Evolutionary conservation across 2,888 invertebrate genomes (phyloP), one percentile per base, ranked within the genome.

Genomic region (Diabrotica balteata): DNA sequence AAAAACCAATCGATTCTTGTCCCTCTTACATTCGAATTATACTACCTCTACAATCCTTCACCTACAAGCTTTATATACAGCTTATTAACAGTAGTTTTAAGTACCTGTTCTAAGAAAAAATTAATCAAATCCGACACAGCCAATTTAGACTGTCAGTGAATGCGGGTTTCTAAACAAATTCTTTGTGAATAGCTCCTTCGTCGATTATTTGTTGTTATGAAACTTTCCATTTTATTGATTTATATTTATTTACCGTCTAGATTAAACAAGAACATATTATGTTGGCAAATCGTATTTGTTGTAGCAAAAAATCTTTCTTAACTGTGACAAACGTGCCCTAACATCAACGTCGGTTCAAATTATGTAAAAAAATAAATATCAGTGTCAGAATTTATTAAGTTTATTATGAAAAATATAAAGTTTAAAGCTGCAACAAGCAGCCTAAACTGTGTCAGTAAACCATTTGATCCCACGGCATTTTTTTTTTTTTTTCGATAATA

Each of bases 91-190:
- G 61, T 61, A 53, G 61, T 42, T 52, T 61, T 47, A 8, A 61
- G 61, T 61, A 61, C 61, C 61, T 61, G 61, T 53, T 61, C 61
- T 53, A 61, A 45, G 53, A 54, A 59, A 61, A 61, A 61, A 61
- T 61, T 53, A 61, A 61, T 61, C 61, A 61, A 52, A 53, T 61
- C 46, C 4, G 61, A 53, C 61, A 46, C 32, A 53, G 61, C 45
- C 22, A 61, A 61, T 61, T 61, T 61, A 54, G 53, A 49, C 47
- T 61, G 61, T 61, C 61, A 61, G 45, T 61, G 53, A 54, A 61
- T 61, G 53, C 61, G 61, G 61, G 53, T 61, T 61, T 61, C 47
- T 44, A 52, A 61, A 61, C 60, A 61, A 61, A 61, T 54, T 54
- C 42, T 54, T 42, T 10, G 32, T 54, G 32, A 54, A 42, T 9